Evolutionary conservation across 2,113 vertebrate genomes (phyloP), one percentile per base, ranked within the genome.

Genomic region (Cololabis saira): DNA sequence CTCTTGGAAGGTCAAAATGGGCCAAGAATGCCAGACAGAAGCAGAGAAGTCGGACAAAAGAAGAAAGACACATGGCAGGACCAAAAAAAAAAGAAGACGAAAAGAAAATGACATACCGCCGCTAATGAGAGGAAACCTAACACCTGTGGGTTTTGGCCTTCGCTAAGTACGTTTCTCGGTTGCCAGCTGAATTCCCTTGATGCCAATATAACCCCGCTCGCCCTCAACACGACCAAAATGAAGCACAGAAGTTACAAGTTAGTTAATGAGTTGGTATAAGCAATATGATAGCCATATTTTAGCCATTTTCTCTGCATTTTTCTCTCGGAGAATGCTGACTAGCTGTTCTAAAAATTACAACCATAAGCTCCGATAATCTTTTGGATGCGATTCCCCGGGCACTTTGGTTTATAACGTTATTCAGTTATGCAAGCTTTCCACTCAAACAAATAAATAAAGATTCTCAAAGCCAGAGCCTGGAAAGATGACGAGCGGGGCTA

Each of bases 301-400:
- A 14, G 18, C 40, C 6, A 16, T 42, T 58, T n/a, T 68, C 50
- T 57, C 24, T 13, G 18, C 18, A 45, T 61, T 24, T 40, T 16
- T 47, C 56, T 55, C 52, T 40, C 16, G 15, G 27, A 22, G 47
- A 75, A 76, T 10, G 78, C 33, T 37, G 78, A 80, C 45, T 16
- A 13, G 11, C 42, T 49, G 4, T 61, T 75, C 42, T 60, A 53
- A 47, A 60, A 78, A 80, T 74, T 30, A 76, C 18, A 50, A 37
- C 63, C 40, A 67, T 55, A 66, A 76, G 61, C 71, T 64, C 21
- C 68, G 55, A 6, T 74, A 44, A 71, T 67, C 67, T 64, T 50
- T 48, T 71, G 76, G 75, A 68, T 7, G 22, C 13, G 17, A 12
- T 48, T 73, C 61, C 13, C 0, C 27, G 30, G 41, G 44, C 12